Evolutionary conservation across 2,113 vertebrate genomes (phyloP), one percentile per base, ranked within the genome.

Genomic region (Eudyptes chrysolophus): DNA sequence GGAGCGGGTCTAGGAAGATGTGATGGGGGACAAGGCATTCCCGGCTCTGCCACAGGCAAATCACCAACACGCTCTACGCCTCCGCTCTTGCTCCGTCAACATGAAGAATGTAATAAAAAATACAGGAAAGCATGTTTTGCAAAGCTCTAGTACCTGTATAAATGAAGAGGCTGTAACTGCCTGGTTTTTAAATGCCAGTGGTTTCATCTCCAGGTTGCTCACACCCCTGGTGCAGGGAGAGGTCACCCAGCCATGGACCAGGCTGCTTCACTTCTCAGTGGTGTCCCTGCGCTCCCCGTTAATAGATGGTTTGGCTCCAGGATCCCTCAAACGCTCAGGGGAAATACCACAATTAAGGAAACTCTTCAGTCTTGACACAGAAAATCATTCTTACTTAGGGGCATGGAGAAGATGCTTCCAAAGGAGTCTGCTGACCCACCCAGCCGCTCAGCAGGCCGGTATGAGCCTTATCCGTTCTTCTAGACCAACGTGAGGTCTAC

Each of bases 271-370:
- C 46, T 61, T 34, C 3, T 5, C 61, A 21, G 21, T 0, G 0
- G 24, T 7, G 42, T 36, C 51, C 49, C 29, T 34, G 20, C 0
- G 0, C 65, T n/a, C 15, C 0, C 0, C 1, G 16, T 75, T 89
- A 89, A 86, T 21, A 13, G 52, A 27, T 16, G 29, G 48, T 69
- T 92, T 70, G 70, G 70, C 57, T 78, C 55, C 61, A 27, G 65
- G 48, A 57, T 46, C 29, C 29, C 34, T 52, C 44, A 29, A 18
- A 60, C 24, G 7, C 18, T 36, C 6, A 5, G 30, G 61, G 66
- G 16, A 87, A 90, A 92, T 46, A 20, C 93, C 68, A 74, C 2
- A 3, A 66, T 66, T 58, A 32, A 79, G 65, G 65, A 76, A 84
- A 61, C 8, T 22, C 30, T 52, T 58, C 14, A 10, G 14, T 38